These are phyloP conservation scores for Muscina levida DNA, from an alignment of 2,888 invertebrate genomes.

Conservation along the genomic window DNA sequence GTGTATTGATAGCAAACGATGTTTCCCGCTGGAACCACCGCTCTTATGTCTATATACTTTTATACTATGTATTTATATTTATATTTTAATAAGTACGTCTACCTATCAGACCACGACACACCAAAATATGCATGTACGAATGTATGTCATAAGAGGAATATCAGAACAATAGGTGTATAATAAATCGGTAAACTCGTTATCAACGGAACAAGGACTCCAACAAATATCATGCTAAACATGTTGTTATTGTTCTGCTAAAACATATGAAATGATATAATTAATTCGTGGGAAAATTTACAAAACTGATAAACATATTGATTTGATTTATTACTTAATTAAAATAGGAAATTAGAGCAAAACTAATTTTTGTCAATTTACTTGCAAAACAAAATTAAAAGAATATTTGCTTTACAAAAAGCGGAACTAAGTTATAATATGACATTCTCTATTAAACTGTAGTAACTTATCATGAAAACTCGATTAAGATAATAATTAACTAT, in stretches of 20 bases:
- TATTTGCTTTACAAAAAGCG: too few relatives aligned
- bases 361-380: too few relatives aligned
- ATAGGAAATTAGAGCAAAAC: too few relatives aligned
- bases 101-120: not conserved
- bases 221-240: constrained; percentile 21
- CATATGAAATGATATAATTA: constrained; percentile 31
- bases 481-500: too few relatives aligned
- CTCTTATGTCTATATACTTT: not conserved
- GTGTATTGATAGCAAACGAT: constrained; percentile 28
- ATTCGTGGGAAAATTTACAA: constrained; percentile 42
- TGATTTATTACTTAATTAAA: too few relatives aligned
- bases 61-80: constrained; percentile 14
- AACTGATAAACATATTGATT: constrained; percentile 28
- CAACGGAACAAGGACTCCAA: constrained; percentile 41
- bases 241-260: constrained; percentile 5
- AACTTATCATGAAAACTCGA: too few relatives aligned
- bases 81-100: constrained; percentile 15
- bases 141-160: not conserved
- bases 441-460: too few relatives aligned
- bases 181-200: constrained; percentile 26
- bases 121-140: too few relatives aligned
- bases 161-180: not conserved
- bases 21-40: not conserved
- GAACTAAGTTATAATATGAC: too few relatives aligned
- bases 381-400: too few relatives aligned